phyloP scores from a whole-genome alignment of 1,140 invertebrate species.

The Drosophila ananassae region DNA sequence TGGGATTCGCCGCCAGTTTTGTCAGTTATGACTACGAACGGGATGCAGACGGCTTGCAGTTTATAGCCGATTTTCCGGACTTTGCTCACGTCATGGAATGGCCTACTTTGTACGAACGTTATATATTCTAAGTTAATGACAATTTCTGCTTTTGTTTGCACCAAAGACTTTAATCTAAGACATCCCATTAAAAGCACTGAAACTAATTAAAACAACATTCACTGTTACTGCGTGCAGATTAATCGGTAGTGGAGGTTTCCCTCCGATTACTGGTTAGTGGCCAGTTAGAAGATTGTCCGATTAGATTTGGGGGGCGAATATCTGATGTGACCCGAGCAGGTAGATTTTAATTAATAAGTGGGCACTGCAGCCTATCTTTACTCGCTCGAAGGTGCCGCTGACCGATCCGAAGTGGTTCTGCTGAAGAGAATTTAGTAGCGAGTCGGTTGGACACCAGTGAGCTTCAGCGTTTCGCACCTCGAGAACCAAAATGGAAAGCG shows the following conservation, averaged over 20 bases:
- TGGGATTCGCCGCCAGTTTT: slow-evolving; percentile 70
- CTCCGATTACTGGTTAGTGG: neutral
- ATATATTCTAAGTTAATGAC: slow-evolving; percentile 56
- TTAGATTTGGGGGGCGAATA: slow-evolving; percentile 15
- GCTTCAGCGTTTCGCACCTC: slow-evolving; percentile 5
- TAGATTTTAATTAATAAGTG: slow-evolving; percentile 28
- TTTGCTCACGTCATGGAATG: slow-evolving; percentile 75
- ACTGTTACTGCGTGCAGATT: slow-evolving; percentile 9
- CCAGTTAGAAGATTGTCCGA: slow-evolving; percentile 1
- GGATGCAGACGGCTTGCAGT: slow-evolving; percentile 49
- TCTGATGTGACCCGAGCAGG: slow-evolving; percentile 12
- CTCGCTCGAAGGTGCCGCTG: neutral
- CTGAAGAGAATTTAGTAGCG: slow-evolving; percentile 17
- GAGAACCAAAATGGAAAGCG: slow-evolving; percentile 10
- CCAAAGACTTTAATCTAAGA: slow-evolving; percentile 10
- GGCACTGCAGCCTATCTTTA: slow-evolving; percentile 12
- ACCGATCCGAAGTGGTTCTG: neutral
- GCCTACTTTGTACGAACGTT: slow-evolving; percentile 73
- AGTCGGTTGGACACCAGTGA: neutral
- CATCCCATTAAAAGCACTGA: neutral
- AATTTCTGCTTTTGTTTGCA: slow-evolving; percentile 6
- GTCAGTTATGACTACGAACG: slow-evolving; percentile 63
- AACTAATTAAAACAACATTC: neutral
- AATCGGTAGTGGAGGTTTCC: neutral
- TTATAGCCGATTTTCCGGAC: slow-evolving; percentile 67